Percentiles rank a stretch among this genome's conserved stretches.
Conservation (phyloP, 2,888 invertebrate genomes). For the Malacosoma neustria region DNA sequence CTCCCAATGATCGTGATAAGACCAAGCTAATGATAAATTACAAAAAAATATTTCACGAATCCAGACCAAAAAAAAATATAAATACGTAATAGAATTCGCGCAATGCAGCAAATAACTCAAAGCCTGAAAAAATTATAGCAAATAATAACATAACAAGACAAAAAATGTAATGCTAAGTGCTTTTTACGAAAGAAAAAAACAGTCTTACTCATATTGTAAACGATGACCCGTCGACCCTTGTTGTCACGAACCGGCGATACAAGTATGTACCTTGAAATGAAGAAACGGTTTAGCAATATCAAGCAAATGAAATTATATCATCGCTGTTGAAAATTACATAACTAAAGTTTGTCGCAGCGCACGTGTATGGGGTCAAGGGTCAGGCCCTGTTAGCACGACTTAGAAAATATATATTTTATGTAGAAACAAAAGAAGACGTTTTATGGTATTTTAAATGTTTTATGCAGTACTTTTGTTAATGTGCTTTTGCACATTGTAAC, state of each 20-base stretch:
- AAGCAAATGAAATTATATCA: slow-evolving; percentile 32
- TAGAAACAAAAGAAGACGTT: too few relatives aligned
- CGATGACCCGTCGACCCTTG: slow-evolving; percentile 82
- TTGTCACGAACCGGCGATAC: slow-evolving; percentile 83
- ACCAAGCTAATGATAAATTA: too few relatives aligned
- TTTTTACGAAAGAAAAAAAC: too few relatives aligned
- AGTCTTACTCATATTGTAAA: slow-evolving; percentile 76
- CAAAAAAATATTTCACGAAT: too few relatives aligned
- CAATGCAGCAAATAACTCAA: slow-evolving; percentile 13
- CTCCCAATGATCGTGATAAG: too few relatives aligned
- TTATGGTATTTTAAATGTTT: too few relatives aligned
- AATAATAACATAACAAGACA: slow-evolving; percentile 16
- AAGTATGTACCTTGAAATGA: slow-evolving; percentile 78
- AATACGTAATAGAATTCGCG: background rate
- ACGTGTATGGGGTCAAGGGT: background rate
- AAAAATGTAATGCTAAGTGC: too few relatives aligned
- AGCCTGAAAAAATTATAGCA: slow-evolving; percentile 9
- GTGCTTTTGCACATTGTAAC: too few relatives aligned
- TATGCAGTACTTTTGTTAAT: too few relatives aligned
- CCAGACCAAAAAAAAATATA: too few relatives aligned
- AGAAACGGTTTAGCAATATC: slow-evolving; percentile 21
- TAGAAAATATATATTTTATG: too few relatives aligned
- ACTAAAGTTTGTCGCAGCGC: background rate
- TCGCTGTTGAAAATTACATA: slow-evolving; percentile 13
- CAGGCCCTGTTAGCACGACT: too few relatives aligned